Percentiles rank a stretch among this genome's conserved stretches.
Evolutionary conservation across 2,797 vertebrate genomes (phyloP).

Genomic region (Garrulus glandarius): DNA sequence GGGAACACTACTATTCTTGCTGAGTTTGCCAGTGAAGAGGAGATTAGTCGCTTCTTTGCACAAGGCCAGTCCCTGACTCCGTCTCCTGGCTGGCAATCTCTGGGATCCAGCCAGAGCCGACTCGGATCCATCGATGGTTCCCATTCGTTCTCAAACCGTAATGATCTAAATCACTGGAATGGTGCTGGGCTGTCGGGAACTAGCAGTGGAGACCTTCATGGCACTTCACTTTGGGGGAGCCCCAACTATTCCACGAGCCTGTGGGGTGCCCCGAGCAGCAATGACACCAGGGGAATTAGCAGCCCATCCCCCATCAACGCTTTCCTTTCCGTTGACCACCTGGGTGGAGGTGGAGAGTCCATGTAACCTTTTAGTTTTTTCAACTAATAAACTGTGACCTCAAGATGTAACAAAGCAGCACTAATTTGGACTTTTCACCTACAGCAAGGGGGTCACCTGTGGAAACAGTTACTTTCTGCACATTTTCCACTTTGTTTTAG

Average conservation of each 20-base stretch:
- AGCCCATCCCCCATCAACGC: conserved; percentile 91
- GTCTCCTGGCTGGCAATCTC: conserved; percentile 92
- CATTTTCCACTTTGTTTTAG: conserved; percentile 99
- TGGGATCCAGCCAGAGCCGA: conserved; percentile 90
- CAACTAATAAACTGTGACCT: conserved; percentile 82
- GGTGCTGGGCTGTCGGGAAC: conserved; percentile 87
- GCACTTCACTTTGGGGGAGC: conserved; percentile 95
- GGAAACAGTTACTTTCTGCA: conserved; percentile 98
- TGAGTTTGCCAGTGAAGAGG: conserved; percentile 99
- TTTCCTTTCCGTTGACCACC: conserved; percentile 98
- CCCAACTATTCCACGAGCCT: conserved; percentile 97
- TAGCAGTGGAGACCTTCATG: conserved; percentile 88
- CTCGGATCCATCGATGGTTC: conserved; percentile 89
- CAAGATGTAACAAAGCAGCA: conserved; percentile 84
- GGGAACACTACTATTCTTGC: conserved; percentile 99
- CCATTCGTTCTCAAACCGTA: conserved; percentile 90
- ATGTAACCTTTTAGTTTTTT: conserved; percentile 82
- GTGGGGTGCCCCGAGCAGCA: conserved; percentile 89
- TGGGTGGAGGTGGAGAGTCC: conserved; percentile 91
- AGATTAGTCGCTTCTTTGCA: conserved; percentile 99
- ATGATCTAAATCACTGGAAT: conserved; percentile 95
- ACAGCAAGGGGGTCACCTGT: conserved; percentile 89
- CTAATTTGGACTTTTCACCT: conserved; percentile 90
- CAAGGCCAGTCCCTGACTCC: conserved; percentile 98
- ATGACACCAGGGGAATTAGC: conserved; percentile 86